Evolutionary conservation across 1,140 invertebrate genomes (phyloP).

Genomic region (Aphelinus certus): DNA sequence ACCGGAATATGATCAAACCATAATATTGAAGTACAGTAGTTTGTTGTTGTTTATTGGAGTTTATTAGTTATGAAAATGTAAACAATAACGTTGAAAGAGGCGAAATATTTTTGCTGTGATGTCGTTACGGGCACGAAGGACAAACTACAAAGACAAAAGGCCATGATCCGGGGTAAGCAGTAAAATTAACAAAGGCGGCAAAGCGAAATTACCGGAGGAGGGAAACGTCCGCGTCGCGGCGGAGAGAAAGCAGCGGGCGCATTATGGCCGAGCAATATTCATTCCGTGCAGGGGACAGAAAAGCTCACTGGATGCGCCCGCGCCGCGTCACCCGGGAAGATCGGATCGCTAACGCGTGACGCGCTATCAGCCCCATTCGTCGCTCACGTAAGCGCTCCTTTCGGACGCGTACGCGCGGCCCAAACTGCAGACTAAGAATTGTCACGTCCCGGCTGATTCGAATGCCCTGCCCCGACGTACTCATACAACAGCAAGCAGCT

Average conservation of each 20-base stretch:
- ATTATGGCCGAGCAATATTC: conserved; percentile 3
- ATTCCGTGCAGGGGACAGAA: background rate
- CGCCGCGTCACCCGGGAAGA: background rate
- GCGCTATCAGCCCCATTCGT: background rate
- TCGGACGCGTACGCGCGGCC: too few species aligned
- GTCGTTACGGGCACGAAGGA: background rate
- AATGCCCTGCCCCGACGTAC: background rate
- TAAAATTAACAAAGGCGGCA: background rate
- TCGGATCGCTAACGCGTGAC: conserved; percentile 9
- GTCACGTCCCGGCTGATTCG: conserved; percentile 25
- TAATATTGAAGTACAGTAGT: too few species aligned
- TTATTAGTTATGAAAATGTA: too few species aligned
- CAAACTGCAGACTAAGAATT: conserved; percentile 17
- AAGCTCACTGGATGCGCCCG: background rate
- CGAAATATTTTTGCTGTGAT: background rate
- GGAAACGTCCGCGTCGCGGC: background rate
- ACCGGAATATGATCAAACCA: too few species aligned
- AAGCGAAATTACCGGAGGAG: background rate
- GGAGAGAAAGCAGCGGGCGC: background rate
- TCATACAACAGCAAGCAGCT: background rate
- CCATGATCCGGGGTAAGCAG: background rate
- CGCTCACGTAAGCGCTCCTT: background rate
- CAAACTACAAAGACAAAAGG: background rate
- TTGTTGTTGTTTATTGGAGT: too few species aligned
- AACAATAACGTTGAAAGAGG: too few species aligned